phyloP scores from a whole-genome alignment of 2,113 vertebrate species.

The Brachypodius melanocephalos region DNA sequence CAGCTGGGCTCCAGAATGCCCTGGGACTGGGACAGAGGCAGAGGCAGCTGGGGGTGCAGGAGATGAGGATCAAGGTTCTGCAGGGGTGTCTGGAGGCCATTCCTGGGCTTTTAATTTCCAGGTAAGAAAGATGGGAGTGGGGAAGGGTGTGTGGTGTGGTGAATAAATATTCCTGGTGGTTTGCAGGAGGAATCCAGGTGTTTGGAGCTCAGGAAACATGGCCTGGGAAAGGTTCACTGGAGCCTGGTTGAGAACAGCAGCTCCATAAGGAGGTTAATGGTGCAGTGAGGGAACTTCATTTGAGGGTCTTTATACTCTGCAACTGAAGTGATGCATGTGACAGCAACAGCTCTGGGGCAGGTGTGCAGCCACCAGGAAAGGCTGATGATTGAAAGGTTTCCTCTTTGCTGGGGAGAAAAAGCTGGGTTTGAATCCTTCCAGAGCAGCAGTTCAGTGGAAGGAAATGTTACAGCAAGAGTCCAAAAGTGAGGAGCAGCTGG shows the following conservation, averaged over 20 bases:
- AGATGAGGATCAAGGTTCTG: background rate
- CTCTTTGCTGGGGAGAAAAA: background rate
- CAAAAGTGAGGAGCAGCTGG: background rate
- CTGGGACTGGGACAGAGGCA: background rate
- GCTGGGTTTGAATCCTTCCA: background rate
- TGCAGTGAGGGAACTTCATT: background rate
- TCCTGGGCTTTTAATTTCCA: background rate
- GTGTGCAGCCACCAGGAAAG: background rate
- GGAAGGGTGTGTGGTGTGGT: fast-evolving
- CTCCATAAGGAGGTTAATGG: slow-evolving; percentile 12
- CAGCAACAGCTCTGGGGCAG: background rate
- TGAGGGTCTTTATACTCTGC: background rate
- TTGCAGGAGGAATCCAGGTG: background rate
- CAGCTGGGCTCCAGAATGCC: background rate
- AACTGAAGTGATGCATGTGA: background rate
- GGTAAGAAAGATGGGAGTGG: background rate
- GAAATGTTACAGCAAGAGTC: background rate
- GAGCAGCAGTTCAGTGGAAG: background rate
- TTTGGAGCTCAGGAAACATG: background rate
- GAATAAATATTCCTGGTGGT: background rate
- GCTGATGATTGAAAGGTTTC: background rate
- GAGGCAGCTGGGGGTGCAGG: background rate
- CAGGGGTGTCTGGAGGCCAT: background rate
- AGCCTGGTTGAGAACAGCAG: background rate
- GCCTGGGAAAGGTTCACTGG: background rate